Evolutionary conservation across 2,888 invertebrate species (phyloP), one percentile per base, ranked within the genome.

Genomic region (Galeruca laticollis): DNA sequence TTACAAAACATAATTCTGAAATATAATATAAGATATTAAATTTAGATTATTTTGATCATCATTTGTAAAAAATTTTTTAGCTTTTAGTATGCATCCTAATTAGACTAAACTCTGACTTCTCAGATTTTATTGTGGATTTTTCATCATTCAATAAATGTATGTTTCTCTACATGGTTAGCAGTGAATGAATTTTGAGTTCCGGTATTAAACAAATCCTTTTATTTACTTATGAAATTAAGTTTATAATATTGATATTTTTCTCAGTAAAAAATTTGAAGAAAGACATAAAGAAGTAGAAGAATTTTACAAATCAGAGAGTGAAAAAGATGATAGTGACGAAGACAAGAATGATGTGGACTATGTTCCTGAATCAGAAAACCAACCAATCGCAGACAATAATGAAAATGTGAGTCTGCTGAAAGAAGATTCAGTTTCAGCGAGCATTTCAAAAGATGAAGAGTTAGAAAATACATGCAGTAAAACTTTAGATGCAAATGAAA

Each of bases 251-350:
- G 59, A 63, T 60, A 35, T 67, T 68, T 61, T 68, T 79, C 74
- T 67, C 77, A 94, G 93, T 0, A 87, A 90, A 84, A 87, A 89
- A 65, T 86, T 94, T 75, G 89, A 93, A 80, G 89, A 92, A 79
- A 89, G 93, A 63, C 92, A 92, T 78, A 92, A 92, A 82, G 92
- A 93, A 84, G 90, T 93, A 62, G 89, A 91, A 78, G 88, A 90
- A 78, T 90, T 94, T 80, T 95, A 92, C 78, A 92, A 93, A 85
- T 93, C 93, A 76, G 92, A 92, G 70, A 88, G 89, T 71, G 90
- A 90, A 74, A 87, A 88, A 13, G 89, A 87, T 73, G 78, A 77
- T 57, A 78, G 81, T 61, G 73, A 78, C 15, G 71, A 64, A 15
- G 75, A 77, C 60, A 40, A 62, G 43, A 73, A 67, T 40, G 77